Evolutionary conservation across 2,113 vertebrate species (phyloP).

Genomic region (Esox niger): DNA sequence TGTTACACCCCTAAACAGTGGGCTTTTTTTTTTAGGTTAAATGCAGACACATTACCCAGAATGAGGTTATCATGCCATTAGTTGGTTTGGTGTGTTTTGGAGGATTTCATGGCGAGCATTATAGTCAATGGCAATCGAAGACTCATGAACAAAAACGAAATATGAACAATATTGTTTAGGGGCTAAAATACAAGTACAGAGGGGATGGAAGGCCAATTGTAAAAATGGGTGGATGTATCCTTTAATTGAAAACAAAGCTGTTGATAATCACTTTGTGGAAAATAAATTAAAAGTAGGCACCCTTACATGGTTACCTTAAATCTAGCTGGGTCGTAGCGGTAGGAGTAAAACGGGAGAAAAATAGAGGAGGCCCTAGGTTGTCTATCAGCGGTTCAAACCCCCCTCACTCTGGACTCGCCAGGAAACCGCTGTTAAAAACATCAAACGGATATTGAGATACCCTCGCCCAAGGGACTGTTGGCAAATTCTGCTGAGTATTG

Average conservation of each 20-base stretch:
- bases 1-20: too few relatives aligned
- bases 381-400: not conserved
- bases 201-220: too few relatives aligned
- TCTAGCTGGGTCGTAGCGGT: not conserved
- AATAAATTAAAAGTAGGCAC: not conserved
- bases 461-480: not conserved
- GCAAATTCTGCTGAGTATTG: not conserved
- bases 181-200: too few relatives aligned
- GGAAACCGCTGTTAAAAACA: not conserved
- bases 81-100: too few relatives aligned
- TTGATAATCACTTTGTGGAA: not conserved
- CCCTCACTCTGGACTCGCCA: not conserved
- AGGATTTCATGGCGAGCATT: too few relatives aligned
- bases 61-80: too few relatives aligned
- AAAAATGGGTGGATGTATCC: too few relatives aligned
- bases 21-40: too few relatives aligned
- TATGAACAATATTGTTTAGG: too few relatives aligned
- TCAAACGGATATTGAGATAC: not conserved
- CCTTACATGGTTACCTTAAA: not conserved
- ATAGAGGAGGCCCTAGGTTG: not conserved
- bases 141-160: too few relatives aligned
- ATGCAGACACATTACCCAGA: too few relatives aligned
- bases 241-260: not conserved
- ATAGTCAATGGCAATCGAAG: too few relatives aligned
- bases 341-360: not conserved